A percentile compares a stretch with the other conserved stretches of the same genome.
Evolutionary conservation across 2,797 vertebrate genomes (phyloP).

Genomic region (Lophotriccus pileatus): DNA sequence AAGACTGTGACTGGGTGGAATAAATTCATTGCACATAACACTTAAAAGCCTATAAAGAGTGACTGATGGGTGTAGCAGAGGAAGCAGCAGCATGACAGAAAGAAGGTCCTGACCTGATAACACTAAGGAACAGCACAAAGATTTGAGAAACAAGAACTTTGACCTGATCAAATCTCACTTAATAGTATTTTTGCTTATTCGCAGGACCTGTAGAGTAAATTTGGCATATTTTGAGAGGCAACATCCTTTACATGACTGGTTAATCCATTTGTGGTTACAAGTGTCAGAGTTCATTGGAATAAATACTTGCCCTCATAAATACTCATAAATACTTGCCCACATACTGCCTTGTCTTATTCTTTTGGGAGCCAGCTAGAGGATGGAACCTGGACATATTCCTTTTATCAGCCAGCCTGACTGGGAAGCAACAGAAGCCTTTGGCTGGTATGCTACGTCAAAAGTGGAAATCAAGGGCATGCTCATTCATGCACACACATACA

Average conservation of each 20-base stretch:
- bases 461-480: neutral
- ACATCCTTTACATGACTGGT: neutral
- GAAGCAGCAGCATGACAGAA: neutral
- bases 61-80: neutral
- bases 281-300: neutral
- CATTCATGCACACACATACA: neutral
- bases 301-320: neutral
- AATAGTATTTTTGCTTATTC: neutral
- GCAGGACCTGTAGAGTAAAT: neutral
- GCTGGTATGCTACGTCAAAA: neutral
- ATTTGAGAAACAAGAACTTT: neutral
- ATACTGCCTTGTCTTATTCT: neutral
- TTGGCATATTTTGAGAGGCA: neutral
- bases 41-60: slow-evolving; percentile 13
- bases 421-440: neutral
- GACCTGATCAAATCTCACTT: neutral
- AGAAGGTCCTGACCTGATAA: neutral
- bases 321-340: too few relatives aligned
- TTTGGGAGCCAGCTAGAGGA: neutral
- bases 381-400: neutral
- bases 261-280: neutral
- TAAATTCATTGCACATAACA: neutral
- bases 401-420: neutral
- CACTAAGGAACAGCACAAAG: neutral
- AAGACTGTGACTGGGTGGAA: neutral